Base-by-base conservation (phyloP, 2,113 vertebrate species). In the Pteruthius melanotis region DNA sequence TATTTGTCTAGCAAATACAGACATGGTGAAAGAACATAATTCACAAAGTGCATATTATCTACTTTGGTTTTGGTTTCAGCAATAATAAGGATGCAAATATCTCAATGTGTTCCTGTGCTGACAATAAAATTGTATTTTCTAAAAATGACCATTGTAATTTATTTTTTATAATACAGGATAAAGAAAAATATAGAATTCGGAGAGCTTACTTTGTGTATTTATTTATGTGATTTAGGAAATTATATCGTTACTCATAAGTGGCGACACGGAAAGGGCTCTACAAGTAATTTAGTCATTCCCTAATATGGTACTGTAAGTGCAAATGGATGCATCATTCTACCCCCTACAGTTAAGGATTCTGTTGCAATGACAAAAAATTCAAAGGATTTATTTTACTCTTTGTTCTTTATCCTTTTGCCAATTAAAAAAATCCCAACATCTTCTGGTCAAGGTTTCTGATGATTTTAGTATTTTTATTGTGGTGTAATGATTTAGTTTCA, bases 171-270 rank as follows among this genome's bases (percentile, higher is more conserved):
- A 95, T 49, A 21, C 30, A 65, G 49, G 68, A 93, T 85, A 23
- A 21, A 45, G n/a, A 72, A 93, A 92, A 93, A 61, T 60, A 66
- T 44, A 81, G 59, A 92, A 96, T 77, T 88, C 40, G 61, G 53
- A 94, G 97, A 94, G 87, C 93, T 95, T 95, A 97, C 53, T 97
- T 98, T 98, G 96, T 97, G 91, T 97, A 96, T 97, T 98, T 96
- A 97, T 98, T 98, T 97, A 96, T 90, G 94, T 97, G 97, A 97
- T 97, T 97, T 98, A 96, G 97, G 97, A 98, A 98, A 98, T 98
- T 98, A 96, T 98, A 98, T 98, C 97, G 54, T 98, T 98, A 96
- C 97, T 97, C 93, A 27, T 97, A 98, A 97, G 97, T 97, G 95
- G 96, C 37, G 45, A 90, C 97, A 96, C 33, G 13, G 96, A 97